Evolutionary conservation across 2,113 vertebrate genomes (phyloP), one percentile per base, ranked within the genome.

Genomic region (Burhinus bistriatus): DNA sequence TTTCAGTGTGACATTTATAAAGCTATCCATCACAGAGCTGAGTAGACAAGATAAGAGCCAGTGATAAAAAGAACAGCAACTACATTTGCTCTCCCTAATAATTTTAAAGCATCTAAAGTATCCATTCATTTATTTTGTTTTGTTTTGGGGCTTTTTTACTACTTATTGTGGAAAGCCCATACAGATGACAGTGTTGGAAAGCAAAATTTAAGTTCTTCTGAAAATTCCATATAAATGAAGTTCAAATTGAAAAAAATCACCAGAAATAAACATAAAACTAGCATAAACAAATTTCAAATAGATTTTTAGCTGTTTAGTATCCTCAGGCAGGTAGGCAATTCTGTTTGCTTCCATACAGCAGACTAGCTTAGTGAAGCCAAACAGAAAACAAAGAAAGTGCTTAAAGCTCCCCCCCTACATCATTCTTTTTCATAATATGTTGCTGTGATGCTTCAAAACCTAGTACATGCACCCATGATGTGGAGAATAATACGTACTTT

Each of bases 371-470:
- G 15, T 62, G 36, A 57, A 68, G 26, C 4, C 20, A 47, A 77
- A 83, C 0, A 81, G 21, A 92, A 69, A 55, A 5, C 9, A 42
- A 84, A 61, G 10, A 62, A 64, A 51, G 2, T 42, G 11, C 9
- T 61, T 51, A 44, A 52, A 62, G 0, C 1, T 57, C 9, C 5
- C 19, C 64, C n/a, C 6, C 3, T 18, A 6, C 1, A 12, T 45
- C 27, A 44, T 11, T 30, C 59, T 86, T 69, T 36, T n/a, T 10
- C 12, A 6, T 61, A 71, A 14, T 61, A 32, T 26, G 12, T 65
- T 87, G 4, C 16, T 38, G 3, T 38, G 38, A 58, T 42, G 6
- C 25, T 96, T 91, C 0, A 1, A 82, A 94, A 65, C 5, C 10
- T 42, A 44, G 5, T 18, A 55, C 19, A 12, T 18, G 4, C 19